Conservation (phyloP, 1,140 invertebrate species). For the Spodoptera frugiperda region DNA sequence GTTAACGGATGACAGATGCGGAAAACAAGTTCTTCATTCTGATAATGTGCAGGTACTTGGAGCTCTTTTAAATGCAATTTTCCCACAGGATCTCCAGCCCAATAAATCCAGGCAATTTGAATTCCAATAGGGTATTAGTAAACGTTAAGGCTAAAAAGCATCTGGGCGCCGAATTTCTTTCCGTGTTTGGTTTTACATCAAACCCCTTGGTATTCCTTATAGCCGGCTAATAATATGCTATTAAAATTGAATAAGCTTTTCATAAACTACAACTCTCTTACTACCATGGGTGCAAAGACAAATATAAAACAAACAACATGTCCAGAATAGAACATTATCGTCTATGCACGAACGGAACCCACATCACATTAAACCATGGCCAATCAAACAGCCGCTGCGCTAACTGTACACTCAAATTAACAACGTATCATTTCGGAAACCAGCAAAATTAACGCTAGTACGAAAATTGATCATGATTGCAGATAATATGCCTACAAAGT, state of each 20-base stretch:
- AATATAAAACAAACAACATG: no score
- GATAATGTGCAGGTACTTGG: background rate
- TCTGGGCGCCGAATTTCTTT: slow-evolving; percentile 16
- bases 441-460: slow-evolving; percentile 6
- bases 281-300: no score
- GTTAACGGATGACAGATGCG: background rate
- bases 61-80: slow-evolving; percentile 4
- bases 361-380: no score
- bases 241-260: no score
- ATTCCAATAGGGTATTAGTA: slow-evolving; percentile 24
- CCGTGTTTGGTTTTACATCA: slow-evolving; percentile 18
- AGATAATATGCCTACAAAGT: background rate
- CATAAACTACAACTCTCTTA: no score
- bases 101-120: slow-evolving; percentile 29
- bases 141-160: slow-evolving; percentile 7
- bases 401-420: background rate
- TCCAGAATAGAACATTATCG: no score
- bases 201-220: slow-evolving; percentile 15
- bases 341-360: no score
- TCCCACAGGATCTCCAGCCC: slow-evolving; percentile 23
- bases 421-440: background rate
- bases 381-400: no score
- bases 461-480: slow-evolving; percentile 3
- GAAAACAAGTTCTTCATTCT: background rate
- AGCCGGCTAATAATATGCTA: background rate